Evolutionary conservation across 2,113 vertebrate genomes (phyloP), one percentile per base, ranked within the genome.

Genomic region (Hymenochirus boettgeri): DNA sequence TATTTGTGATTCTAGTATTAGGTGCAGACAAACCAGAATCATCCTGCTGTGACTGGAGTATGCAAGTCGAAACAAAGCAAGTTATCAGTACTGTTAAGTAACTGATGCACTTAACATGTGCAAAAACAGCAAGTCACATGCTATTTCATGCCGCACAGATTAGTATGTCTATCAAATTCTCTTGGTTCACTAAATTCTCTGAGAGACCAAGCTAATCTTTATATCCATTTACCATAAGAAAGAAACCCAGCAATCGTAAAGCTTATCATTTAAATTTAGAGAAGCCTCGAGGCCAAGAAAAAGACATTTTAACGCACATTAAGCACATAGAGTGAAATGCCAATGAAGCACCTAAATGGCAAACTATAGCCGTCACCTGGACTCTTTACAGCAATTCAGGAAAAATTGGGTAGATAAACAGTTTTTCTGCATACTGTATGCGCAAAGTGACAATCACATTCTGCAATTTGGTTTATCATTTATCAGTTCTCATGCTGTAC

Each of bases 31-130:
- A 42, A 53, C 56, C 35, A 2, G 2, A 33, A 50, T 37, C 29
- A 61, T 56, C 69, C 65, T 69, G 54, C 22, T 42, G 15, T 7
- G 46, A 56, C 71, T 63, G 57, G 58, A 51, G 39, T 17, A 9
- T 17, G 57, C 57, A 62, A 57, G 46, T 18, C 7, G 57, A 61
- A 69, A 59, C 70, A 45, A 53, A 52, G 46, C 35, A 37, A 62
- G 47, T 45, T 52, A 58, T 26, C 55, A 52, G 33, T 53, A 27
- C 55, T 60, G 46, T 11, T 59, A 18, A 57, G 17, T 66, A 48
- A 58, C 46, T 51, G 12, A 62, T 35, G 46, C 47, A 62, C 59
- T 60, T 60, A 60, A 55, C 24, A 25, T 65, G 47, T 27, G 46
- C 21, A 67, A 58, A 25, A 35, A 47, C 33, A 48, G 23, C 21